Conservation (phyloP, 1,140 invertebrate species). For the Heliconius congener region DNA sequence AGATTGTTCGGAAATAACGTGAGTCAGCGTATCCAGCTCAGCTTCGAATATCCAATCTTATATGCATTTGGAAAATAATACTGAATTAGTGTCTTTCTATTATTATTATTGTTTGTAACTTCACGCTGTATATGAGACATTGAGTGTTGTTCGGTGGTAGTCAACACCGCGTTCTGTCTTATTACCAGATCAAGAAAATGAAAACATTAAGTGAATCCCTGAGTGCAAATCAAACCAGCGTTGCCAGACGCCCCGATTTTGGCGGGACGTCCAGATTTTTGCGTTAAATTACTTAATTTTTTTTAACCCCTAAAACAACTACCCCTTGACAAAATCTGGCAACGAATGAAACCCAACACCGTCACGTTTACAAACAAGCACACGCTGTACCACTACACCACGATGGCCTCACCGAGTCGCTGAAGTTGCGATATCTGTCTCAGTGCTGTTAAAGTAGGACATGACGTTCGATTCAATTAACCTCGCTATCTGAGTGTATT, state of each 20-base stretch:
- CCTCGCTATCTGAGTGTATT: not conserved
- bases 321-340: too few relatives aligned
- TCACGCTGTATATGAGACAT: too few relatives aligned
- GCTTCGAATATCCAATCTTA: not conserved
- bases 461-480: not conserved
- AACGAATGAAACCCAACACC: not conserved
- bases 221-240: too few relatives aligned
- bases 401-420: not conserved
- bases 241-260: too few relatives aligned
- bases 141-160: too few relatives aligned
- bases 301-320: too few relatives aligned
- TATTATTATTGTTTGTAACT: not conserved
- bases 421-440: not conserved
- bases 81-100: not conserved
- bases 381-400: not conserved
- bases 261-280: too few relatives aligned
- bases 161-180: too few relatives aligned
- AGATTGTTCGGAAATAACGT: conserved; percentile 44
- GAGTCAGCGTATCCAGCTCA: conserved; percentile 32
- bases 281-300: too few relatives aligned
- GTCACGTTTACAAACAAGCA: not conserved
- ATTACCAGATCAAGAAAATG: too few relatives aligned
- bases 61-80: not conserved
- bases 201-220: too few relatives aligned
- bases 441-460: not conserved